Conservation (phyloP, 2,888 invertebrate genomes). For the Pristionchus japonicus region DNA sequence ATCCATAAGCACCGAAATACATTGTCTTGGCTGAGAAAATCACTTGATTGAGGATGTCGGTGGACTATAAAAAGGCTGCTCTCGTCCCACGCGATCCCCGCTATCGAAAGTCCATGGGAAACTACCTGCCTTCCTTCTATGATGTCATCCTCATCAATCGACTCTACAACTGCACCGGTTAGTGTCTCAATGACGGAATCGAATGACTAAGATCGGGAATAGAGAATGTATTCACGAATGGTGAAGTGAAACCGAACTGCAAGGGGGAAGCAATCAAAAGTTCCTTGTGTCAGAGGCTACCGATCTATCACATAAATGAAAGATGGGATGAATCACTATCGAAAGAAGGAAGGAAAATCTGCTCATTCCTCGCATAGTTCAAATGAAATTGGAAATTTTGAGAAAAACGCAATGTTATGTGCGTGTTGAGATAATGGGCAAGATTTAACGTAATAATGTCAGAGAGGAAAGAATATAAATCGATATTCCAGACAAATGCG, state of each 20-base stretch:
- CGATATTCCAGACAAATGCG: constrained; percentile 34
- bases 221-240: no score
- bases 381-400: neutral
- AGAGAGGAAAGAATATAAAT: neutral
- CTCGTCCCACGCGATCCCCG: constrained; percentile 13
- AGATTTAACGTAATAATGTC: no score
- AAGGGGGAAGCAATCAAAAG: neutral
- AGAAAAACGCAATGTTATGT: neutral
- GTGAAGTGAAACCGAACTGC: neutral
- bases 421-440: neutral
- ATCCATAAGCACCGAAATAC: neutral
- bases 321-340: neutral
- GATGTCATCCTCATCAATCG: constrained; percentile 34
- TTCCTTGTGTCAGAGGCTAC: neutral
- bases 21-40: neutral
- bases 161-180: constrained; percentile 41
- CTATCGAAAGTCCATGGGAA: constrained; percentile 45
- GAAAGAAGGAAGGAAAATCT: neutral
- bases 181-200: neutral
- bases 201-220: no score
- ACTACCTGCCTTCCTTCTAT: constrained; percentile 38
- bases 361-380: neutral
- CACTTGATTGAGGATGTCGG: constrained; percentile 9
- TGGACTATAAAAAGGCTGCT: neutral
- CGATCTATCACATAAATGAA: neutral